These are phyloP conservation scores for Nephrotoma flavescens DNA, from an alignment of 2,888 invertebrate species.

Conservation along the genomic window DNA sequence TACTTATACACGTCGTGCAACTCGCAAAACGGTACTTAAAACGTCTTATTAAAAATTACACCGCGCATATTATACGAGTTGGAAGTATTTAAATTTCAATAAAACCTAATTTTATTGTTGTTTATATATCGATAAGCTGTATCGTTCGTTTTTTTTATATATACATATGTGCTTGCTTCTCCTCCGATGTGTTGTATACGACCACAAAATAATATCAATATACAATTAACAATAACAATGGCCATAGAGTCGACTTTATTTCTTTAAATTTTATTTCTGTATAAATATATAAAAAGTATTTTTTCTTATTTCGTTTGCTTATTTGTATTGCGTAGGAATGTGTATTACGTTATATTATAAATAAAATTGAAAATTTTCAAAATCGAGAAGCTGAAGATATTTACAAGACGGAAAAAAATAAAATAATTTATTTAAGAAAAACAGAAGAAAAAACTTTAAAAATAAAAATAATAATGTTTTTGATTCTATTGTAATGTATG, in stretches of 20 bases:
- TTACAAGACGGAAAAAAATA: neutral
- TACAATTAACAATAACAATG: neutral
- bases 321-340: slow-evolving; percentile 4
- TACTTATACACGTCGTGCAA: neutral
- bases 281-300: neutral
- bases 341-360: neutral
- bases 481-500: neutral
- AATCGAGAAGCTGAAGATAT: neutral
- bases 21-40: neutral
- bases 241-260: neutral
- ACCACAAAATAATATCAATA: neutral
- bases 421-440: neutral
- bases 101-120: neutral
- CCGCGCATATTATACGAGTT: neutral
- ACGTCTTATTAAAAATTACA: neutral
- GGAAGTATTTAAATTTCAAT: slow-evolving; percentile 2
- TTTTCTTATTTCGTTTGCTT: neutral
- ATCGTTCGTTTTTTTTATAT: neutral
- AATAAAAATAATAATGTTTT: neutral
- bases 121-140: neutral
- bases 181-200: neutral
- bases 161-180: neutral
- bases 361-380: neutral
- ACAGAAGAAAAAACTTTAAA: neutral
- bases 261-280: neutral